Conservation (phyloP, 2,888 invertebrate genomes). For the Mycalesis mineus region DNA sequence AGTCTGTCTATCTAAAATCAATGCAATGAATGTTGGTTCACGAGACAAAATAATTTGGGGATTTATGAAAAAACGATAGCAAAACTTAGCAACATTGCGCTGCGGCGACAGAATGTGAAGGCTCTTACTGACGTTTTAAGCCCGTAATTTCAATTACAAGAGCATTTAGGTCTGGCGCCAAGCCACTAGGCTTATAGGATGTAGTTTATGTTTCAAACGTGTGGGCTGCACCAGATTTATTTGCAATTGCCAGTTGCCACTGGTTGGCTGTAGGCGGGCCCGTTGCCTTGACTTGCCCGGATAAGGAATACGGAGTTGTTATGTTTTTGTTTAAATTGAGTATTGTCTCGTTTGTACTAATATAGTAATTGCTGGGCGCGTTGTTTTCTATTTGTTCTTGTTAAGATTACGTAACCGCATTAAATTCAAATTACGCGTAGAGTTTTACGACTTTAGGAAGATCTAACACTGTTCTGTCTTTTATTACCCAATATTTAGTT, state of each 20-base stretch:
- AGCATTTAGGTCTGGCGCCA: conserved; percentile 16
- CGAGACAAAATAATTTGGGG: no score
- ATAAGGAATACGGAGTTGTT: conserved; percentile 59
- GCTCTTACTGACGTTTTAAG: neutral
- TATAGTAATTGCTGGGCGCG: conserved; percentile 5
- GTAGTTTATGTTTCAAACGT: conserved; percentile 48
- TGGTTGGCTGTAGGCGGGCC: conserved; percentile 44
- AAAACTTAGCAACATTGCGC: neutral
- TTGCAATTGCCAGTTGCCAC: conserved; percentile 22
- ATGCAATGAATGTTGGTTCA: no score
- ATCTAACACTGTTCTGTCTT: no score
- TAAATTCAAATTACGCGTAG: conserved; percentile 33
- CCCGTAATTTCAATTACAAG: conserved; percentile 11
- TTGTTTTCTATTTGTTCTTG: neutral
- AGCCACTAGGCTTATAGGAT: conserved; percentile 26
- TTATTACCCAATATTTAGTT: no score
- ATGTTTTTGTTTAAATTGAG: conserved; percentile 43
- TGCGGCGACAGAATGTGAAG: neutral
- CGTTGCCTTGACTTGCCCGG: conserved; percentile 58
- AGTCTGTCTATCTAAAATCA: neutral
- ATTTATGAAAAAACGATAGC: no score
- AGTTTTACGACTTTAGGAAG: no score
- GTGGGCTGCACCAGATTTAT: conserved; percentile 64
- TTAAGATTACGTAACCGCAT: conserved; percentile 2
- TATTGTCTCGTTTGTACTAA: conserved; percentile 17